Base-by-base conservation (phyloP, 2,888 invertebrate species). In the Branchinecta sandiegonensis region DNA sequence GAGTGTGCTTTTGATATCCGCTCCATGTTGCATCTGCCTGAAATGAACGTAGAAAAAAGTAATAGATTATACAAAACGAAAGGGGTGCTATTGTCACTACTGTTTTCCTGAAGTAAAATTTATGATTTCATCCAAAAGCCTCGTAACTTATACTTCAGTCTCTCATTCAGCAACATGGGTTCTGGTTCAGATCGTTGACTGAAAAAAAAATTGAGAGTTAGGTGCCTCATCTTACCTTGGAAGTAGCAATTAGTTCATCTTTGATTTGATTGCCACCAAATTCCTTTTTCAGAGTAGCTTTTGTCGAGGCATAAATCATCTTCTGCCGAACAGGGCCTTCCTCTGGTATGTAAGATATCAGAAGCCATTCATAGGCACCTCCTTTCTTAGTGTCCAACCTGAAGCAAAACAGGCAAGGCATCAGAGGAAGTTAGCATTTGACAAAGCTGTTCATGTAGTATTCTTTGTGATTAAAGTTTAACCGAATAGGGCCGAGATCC, bases 251-350 rank as follows among this genome's bases (percentile, higher is more conserved):
- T 74, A 94, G 79, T 80, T 99, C 99, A 77, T 95, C 92, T 74
- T 89, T 89, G 70, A 99, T 94, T 74, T 91, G 89, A 0, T 91
- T 87, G 8, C 90, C 87, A 1, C 97, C 97, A 79, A 99, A 99
- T 78, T 96, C 94, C 75, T 87, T 88, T 77, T 96, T 99, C 47
- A 99, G 81, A 0, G 97, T 99, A 1, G 97, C 93, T 79, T 95
- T 93, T 0, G 96, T 97, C 0, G 94, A 95, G 0, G 97, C 97
- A 75, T 95, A 95, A 68, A 99, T 80, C 97, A 99, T 97, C 79
- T 99, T 99, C 75, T 94, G 88, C 69, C 96, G 82, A 6, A 96
- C 88, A 0, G 89, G 85, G 0, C 95, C 90, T 69, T 84, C 84
- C 76, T 97, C 97, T 0, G 97, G 97, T 0, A 89, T 91, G 92